Evolutionary conservation across 2,113 vertebrate species (phyloP).

Genomic region (Vireo altiloquus): DNA sequence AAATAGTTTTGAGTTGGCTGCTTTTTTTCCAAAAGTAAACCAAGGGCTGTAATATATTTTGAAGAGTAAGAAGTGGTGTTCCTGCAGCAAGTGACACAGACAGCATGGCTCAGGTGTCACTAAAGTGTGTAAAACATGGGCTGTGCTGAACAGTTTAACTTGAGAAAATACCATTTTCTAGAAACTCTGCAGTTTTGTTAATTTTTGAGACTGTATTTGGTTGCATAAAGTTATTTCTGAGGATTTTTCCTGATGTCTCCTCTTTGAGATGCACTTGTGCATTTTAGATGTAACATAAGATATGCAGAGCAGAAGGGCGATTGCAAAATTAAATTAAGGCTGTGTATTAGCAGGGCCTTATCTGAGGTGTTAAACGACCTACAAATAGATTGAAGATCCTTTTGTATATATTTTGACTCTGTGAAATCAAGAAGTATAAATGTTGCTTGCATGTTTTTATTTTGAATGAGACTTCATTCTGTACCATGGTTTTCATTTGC

Average conservation of each 20-base stretch:
- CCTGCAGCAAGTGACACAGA: neutral
- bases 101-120: neutral
- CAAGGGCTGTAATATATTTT: neutral
- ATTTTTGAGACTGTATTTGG: neutral
- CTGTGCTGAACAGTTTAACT: neutral
- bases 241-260: neutral
- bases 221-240: neutral
- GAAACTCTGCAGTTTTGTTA: neutral
- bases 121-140: neutral
- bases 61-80: neutral
- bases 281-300: neutral
- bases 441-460: neutral
- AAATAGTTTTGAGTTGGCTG: neutral
- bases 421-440: neutral
- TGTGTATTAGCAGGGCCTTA: neutral
- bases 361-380: neutral
- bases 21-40: neutral
- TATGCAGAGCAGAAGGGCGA: neutral
- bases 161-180: neutral
- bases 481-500: neutral
- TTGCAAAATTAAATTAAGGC: neutral
- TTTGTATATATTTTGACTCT: neutral
- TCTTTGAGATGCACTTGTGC: neutral
- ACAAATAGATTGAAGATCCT: neutral
- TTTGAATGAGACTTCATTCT: neutral